phyloP scores from a whole-genome alignment of 2,113 vertebrate species.

The Macquaria ambigua region DNA sequence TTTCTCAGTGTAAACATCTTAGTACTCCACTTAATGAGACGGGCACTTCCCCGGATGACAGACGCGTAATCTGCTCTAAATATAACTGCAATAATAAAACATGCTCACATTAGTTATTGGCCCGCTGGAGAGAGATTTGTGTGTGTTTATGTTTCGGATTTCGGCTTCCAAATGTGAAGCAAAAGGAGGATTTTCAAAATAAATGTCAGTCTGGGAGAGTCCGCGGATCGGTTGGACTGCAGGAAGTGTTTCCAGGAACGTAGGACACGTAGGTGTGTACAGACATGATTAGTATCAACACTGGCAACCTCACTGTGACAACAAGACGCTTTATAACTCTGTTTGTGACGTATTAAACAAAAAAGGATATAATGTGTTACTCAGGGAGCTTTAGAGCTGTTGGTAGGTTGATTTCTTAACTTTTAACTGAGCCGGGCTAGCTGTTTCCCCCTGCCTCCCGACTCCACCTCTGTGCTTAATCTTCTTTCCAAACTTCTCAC shows the following conservation, averaged over 20 bases:
- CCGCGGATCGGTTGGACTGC: background rate
- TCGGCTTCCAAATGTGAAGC: conserved; percentile 10
- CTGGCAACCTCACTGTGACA: too few species aligned
- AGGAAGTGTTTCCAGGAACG: background rate
- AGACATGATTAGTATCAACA: too few species aligned
- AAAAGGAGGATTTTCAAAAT: conserved; percentile 29
- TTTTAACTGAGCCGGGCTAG: too few species aligned
- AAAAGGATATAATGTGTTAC: too few species aligned
- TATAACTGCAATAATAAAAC: background rate
- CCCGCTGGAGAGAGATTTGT: background rate
- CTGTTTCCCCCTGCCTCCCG: too few species aligned
- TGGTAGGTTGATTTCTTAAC: too few species aligned
- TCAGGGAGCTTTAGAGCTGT: too few species aligned
- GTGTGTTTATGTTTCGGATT: background rate
- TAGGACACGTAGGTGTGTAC: background rate
- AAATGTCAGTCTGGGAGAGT: background rate
- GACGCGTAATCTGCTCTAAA: conserved; percentile 10
- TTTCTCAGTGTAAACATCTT: conserved; percentile 27
- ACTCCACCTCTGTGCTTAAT: too few species aligned
- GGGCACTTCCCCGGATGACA: background rate
- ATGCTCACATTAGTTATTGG: too few species aligned
- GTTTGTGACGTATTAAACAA: too few species aligned
- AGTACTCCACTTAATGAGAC: conserved; percentile 11
- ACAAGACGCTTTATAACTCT: too few species aligned
- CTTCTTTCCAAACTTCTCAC: too few species aligned